These are phyloP conservation scores for Sternarchorhynchus goeldii DNA, from an alignment of 2,797 vertebrate species.

Conservation along the genomic window DNA sequence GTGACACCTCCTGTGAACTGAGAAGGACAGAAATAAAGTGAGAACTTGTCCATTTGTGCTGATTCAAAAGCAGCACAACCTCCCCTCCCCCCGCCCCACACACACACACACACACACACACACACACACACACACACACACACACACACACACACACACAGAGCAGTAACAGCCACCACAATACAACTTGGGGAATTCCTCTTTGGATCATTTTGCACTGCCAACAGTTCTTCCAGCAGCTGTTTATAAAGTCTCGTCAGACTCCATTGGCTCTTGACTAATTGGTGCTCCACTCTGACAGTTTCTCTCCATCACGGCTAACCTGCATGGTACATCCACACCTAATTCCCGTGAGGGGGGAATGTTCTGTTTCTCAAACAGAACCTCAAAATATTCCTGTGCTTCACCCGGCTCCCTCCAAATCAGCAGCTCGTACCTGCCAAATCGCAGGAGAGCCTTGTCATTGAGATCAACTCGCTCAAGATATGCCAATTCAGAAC, in stretches of 20 bases:
- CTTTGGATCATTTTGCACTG: not conserved
- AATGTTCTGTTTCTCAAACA: constrained; percentile 72
- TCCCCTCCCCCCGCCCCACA: no score
- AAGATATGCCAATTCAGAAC: constrained; percentile 75
- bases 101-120: no score
- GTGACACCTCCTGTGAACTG: no score
- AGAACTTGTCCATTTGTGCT: not conserved
- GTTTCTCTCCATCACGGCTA: constrained; percentile 68
- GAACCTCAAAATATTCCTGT: constrained; percentile 79
- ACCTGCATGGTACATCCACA: constrained; percentile 47
- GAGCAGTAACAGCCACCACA: not conserved
- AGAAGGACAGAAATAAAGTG: not conserved
- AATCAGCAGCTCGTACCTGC: constrained; percentile 84
- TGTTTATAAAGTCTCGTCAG: constrained; percentile 65
- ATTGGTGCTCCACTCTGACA: constrained; percentile 17
- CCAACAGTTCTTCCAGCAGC: not conserved
- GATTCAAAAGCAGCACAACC: no score
- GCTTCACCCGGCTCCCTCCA: constrained; percentile 80
- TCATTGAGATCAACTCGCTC: constrained; percentile 81
- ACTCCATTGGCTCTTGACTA: constrained; percentile 64
- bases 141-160: no score
- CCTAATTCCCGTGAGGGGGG: constrained; percentile 77
- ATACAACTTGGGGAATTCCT: not conserved
- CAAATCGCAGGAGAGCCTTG: constrained; percentile 81
- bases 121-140: no score